These are phyloP conservation scores for Ceratina australensis DNA, from an alignment of 1,140 invertebrate species.

Conservation along the genomic window DNA sequence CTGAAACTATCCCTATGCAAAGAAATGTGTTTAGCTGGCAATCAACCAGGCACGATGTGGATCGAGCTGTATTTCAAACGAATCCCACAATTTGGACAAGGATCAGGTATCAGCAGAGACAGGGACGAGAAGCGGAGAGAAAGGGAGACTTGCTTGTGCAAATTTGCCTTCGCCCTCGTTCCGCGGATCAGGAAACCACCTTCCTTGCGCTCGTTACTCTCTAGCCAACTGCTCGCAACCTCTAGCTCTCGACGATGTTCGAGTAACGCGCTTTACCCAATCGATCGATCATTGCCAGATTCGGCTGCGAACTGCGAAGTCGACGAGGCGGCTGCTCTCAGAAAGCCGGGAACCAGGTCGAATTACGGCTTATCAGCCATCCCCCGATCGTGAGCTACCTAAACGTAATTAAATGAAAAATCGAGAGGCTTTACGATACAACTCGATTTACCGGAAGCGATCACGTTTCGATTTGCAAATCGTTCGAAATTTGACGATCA, in stretches of 20 bases:
- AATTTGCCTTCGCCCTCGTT: slow-evolving; percentile 52
- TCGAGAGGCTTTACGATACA: slow-evolving; percentile 2
- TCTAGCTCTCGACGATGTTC: slow-evolving; percentile 54
- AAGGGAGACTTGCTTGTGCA: slow-evolving; percentile 18
- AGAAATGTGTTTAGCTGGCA: neutral
- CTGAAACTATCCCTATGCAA: neutral
- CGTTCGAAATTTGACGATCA: neutral
- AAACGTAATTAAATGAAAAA: slow-evolving; percentile 42
- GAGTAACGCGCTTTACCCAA: slow-evolving; percentile 55
- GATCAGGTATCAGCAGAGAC: slow-evolving; percentile 7
- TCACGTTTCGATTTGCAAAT: neutral
- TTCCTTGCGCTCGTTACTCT: slow-evolving; percentile 37
- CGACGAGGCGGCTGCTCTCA: neutral
- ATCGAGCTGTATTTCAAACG: neutral
- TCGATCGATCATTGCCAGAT: slow-evolving; percentile 61
- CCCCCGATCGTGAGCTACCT: slow-evolving; percentile 24
- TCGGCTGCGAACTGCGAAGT: slow-evolving; percentile 19
- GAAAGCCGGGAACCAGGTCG: slow-evolving; percentile 24
- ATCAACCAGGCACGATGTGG: neutral
- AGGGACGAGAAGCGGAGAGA: too few relatives aligned
- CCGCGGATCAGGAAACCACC: slow-evolving; percentile 26
- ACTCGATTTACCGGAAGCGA: too few relatives aligned
- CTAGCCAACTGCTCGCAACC: slow-evolving; percentile 34
- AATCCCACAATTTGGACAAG: neutral
- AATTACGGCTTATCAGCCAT: slow-evolving; percentile 2